These are phyloP conservation scores for Anolis carolinensis DNA, from an alignment of 2,113 vertebrate genomes.

Conservation along the genomic window DNA sequence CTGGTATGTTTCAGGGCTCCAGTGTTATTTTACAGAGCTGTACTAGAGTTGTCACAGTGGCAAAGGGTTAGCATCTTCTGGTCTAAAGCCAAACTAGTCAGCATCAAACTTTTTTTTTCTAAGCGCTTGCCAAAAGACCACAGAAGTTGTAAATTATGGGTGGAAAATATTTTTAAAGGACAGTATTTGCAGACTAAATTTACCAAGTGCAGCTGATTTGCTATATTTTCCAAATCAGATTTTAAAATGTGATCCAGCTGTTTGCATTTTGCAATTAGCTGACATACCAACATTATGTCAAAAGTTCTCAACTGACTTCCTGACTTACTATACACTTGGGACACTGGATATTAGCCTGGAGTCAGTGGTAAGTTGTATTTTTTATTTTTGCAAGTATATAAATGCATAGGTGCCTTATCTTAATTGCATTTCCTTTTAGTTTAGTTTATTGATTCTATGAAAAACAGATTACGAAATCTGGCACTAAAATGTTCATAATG, in stretches of 20 bases:
- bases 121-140: conserved; percentile 54
- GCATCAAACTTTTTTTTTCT: conserved; percentile 50
- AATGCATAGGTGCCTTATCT: neutral
- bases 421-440: neutral
- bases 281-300: conserved; percentile 28
- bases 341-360: neutral
- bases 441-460: neutral
- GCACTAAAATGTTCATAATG: neutral
- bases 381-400: accelerated
- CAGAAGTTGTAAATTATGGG: conserved; percentile 67
- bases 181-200: conserved; percentile 57
- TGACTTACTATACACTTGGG: neutral
- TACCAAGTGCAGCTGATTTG: conserved; percentile 60
- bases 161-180: conserved; percentile 69
- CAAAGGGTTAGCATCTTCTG: conserved; percentile 33
- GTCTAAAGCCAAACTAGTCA: conserved; percentile 37
- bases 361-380: conserved; percentile 22
- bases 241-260: conserved; percentile 68
- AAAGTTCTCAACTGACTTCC: neutral
- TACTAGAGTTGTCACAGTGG: conserved; percentile 28
- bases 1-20: conserved; percentile 9
- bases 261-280: conserved; percentile 52
- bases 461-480: neutral
- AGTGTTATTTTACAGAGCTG: conserved; percentile 22
- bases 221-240: conserved; percentile 68